Base-by-base conservation (phyloP, 2,888 invertebrate species). In the Latheticus oryzae region DNA sequence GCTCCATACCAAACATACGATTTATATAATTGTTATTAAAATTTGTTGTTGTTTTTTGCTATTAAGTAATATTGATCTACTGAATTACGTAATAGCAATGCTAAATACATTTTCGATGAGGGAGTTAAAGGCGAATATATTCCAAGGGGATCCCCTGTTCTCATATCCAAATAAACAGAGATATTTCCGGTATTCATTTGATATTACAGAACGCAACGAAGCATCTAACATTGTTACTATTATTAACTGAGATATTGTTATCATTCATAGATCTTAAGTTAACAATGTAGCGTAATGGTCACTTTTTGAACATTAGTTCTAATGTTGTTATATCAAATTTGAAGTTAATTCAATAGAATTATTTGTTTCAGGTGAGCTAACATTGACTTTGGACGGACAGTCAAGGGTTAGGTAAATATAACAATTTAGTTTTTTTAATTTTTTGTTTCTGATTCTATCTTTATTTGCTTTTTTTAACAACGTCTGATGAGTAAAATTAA, bases 101-200 rank as follows among this genome's bases (percentile, higher is more conserved):
- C 56, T 24, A 12, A 24, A 23, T 19, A 56, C 40, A 42, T 16
- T 48, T 48, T 21, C 26, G 38, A 32, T 26, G 28, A 24, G 11
- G 12, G 35, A 45, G 21, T 58, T 45, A 30, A 45, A 30, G 21
- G 12, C 28, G 19, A 15, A 28, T 30, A 32, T 53, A 53, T 47
- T 28, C 42, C 4, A 23, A 32, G 42, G 42, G 50, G 15, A 9
- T 23, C 16, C 15, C 17, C 32, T 28, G 53, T 48, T 53, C 53
- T 58, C 52, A 53, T 58, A 53, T 9, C 47, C 47, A 48, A 58
- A 53, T 58, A 53, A 58, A 57, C 51, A 57, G 28, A 50, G 50
- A 57, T 57, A 55, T 40, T 55, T 55, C 55, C 55, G 48, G 48
- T 16, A 55, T 55, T 51, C 52, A 13, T 35, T 52, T 52, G 52